Conservation (phyloP, 2,113 vertebrate genomes). For the Progne subis region DNA sequence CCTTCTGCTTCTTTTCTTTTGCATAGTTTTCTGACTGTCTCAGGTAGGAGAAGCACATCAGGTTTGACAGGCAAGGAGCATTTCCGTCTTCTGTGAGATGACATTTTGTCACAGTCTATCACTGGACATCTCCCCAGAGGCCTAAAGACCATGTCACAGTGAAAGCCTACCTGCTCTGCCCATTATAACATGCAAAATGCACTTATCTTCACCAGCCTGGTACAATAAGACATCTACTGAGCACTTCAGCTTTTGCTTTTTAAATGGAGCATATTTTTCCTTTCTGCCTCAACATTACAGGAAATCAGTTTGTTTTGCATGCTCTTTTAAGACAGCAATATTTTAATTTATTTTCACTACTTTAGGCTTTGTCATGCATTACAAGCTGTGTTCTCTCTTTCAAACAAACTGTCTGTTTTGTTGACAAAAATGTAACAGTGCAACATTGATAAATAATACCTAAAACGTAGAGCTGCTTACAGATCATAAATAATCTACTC, state of each 20-base stretch:
- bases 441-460: neutral
- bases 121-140: neutral
- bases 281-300: neutral
- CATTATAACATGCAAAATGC: neutral
- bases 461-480: neutral
- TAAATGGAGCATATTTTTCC: neutral
- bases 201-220: neutral
- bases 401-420: neutral
- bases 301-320: neutral
- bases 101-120: neutral
- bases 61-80: neutral
- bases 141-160: neutral
- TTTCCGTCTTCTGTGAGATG: neutral
- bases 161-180: neutral
- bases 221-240: neutral
- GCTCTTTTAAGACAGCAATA: neutral
- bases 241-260: neutral
- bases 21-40: neutral
- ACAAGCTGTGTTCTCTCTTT: neutral
- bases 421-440: neutral
- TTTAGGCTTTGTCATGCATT: rapidly evolving
- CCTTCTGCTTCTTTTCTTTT: neutral
- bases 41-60: neutral
- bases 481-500: neutral
- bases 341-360: neutral